Base-by-base conservation (phyloP, 2,113 vertebrate species). In the Lasiurus borealis region DNA sequence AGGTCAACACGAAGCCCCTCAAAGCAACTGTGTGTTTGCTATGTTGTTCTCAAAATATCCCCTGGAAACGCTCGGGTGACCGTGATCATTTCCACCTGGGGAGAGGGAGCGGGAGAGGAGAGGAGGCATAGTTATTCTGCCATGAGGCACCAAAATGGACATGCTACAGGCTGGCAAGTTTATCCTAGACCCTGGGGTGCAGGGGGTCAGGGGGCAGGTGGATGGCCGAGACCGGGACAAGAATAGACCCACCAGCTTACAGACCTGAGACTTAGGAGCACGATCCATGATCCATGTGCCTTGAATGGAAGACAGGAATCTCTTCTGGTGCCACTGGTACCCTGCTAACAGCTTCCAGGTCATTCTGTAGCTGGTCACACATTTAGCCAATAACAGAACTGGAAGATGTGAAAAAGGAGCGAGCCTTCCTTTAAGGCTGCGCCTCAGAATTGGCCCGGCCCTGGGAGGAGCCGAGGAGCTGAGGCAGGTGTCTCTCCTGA, bases 21-120 rank as follows among this genome's bases (percentile, higher is more conserved):
- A 84, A 66, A 77, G 31, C 5, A 85, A 66, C 36, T 85, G 77
- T 68, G 23, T 29, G 19, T 81, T 93, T 90, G 62, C 81, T 69
- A 44, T 78, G 36, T 44, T 44, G 9, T 83, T 36, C 48, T 75
- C 72, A 83, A 62, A 95, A 72, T n/a, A 90, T 77, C 34, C 31
- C 36, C 71, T 82, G 62, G 64, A 52, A 68, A 94, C 25, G 23
- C 29, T 36, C 68, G 8, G 27, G 46, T 69, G 73, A 48, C 40
- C 6, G 25, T 80, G 36, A 69, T 84, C 0, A 78, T 90, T 94
- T 83, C 44, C 59, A 69, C 44, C 29, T 40, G 9, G 48, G 48
- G 18, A 85, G 19, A 75, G 44, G 19, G 21, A 21, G 59, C 29
- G 87, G 34, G 34, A 18, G 21, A 27, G 44, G n/a, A 21, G 21